Evolutionary conservation across 2,888 invertebrate genomes (phyloP).

Genomic region (Rosalia funebris): DNA sequence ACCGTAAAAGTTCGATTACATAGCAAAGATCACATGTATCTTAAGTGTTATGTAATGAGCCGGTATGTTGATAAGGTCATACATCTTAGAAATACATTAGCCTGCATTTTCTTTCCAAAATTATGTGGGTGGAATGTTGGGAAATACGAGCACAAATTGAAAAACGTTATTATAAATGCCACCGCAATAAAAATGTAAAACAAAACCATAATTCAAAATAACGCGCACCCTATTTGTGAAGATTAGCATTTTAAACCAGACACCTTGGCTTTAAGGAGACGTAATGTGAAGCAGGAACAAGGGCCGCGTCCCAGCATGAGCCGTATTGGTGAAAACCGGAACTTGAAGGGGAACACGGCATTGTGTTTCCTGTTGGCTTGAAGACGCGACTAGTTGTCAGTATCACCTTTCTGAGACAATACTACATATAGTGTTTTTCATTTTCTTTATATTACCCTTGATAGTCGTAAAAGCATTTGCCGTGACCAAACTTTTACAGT

Average conservation of each 20-base stretch:
- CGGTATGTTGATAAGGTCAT: slow-evolving; percentile 5
- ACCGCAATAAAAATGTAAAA: slow-evolving; percentile 66
- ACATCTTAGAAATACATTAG: slow-evolving; percentile 17
- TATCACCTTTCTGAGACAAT: slow-evolving; percentile 63
- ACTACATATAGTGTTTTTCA: slow-evolving; percentile 78
- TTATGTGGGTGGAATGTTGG: slow-evolving; percentile 29
- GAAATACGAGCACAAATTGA: slow-evolving; percentile 59
- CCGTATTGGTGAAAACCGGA: slow-evolving; percentile 53
- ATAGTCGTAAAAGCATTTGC: slow-evolving; percentile 88
- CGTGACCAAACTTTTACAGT: slow-evolving; percentile 79
- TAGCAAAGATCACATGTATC: too few relatives aligned
- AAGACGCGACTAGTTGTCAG: slow-evolving; percentile 60
- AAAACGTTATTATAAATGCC: slow-evolving; percentile 65
- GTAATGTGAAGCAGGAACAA: slow-evolving; percentile 59
- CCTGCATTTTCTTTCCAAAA: slow-evolving; percentile 14
- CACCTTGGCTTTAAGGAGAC: slow-evolving; percentile 64
- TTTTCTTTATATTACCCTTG: slow-evolving; percentile 90
- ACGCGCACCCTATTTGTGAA: slow-evolving; percentile 65
- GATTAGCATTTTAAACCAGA: slow-evolving; percentile 67
- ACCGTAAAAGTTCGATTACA: too few relatives aligned
- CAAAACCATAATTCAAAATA: slow-evolving; percentile 66
- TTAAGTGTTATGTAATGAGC: too few relatives aligned
- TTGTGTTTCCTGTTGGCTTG: slow-evolving; percentile 57
- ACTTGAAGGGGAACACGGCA: slow-evolving; percentile 50
- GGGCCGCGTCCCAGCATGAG: slow-evolving; percentile 42